Evolutionary conservation across 2,888 invertebrate species (phyloP).

Genomic region (Eledona agricola): DNA sequence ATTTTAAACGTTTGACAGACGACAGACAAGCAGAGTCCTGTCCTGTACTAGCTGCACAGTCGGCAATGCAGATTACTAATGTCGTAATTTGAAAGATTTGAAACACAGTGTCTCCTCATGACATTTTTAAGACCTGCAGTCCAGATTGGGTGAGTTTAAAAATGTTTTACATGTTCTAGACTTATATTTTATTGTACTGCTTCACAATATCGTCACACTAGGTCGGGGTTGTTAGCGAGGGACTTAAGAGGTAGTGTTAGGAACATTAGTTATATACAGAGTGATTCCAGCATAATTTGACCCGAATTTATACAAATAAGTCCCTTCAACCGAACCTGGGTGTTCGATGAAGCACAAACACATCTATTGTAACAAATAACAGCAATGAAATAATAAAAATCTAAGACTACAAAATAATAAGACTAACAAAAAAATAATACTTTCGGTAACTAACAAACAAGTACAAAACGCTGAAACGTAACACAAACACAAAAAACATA

Average conservation of each 20-base stretch:
- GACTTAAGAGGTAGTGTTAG: slow-evolving; percentile 6
- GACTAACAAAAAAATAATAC: slow-evolving; percentile 1
- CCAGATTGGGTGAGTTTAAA: too few species aligned
- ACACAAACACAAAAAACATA: neutral
- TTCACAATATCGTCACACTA: neutral
- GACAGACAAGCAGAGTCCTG: slow-evolving; percentile 13
- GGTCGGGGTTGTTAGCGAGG: slow-evolving; percentile 1
- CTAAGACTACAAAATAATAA: slow-evolving; percentile 7
- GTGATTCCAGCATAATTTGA: slow-evolving; percentile 11
- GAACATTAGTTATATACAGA: slow-evolving; percentile 24
- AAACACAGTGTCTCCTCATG: too few species aligned
- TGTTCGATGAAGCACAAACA: too few species aligned
- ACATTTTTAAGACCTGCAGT: too few species aligned
- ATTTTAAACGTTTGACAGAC: too few species aligned
- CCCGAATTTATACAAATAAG: slow-evolving; percentile 31
- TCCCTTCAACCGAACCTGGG: slow-evolving; percentile 3
- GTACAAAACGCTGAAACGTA: slow-evolving; percentile 2
- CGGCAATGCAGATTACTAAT: too few species aligned
- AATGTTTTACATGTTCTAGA: too few species aligned
- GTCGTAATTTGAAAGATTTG: too few species aligned
- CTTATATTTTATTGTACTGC: too few species aligned
- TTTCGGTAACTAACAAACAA: neutral
- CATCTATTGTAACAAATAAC: slow-evolving; percentile 1
- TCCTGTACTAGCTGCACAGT: too few species aligned
- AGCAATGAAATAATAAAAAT: slow-evolving; percentile 1